phyloP scores from a whole-genome alignment of 2,113 vertebrate species.

The Lonchura striata region DNA sequence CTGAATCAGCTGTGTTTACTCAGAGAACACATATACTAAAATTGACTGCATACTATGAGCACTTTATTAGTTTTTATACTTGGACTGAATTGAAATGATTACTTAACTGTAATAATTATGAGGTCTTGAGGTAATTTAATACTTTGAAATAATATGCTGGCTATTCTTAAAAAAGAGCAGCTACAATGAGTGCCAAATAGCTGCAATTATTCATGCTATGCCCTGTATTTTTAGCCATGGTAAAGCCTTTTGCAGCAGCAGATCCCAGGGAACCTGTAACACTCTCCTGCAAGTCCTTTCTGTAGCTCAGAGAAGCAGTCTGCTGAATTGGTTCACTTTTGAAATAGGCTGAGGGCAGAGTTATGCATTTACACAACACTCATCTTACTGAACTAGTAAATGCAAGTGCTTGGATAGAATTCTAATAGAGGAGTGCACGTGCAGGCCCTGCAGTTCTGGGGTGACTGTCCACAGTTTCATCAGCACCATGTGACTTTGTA shows the following conservation, averaged over 20 bases:
- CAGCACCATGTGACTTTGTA: neutral
- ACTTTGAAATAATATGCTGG: conserved; percentile 22
- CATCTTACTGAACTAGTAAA: neutral
- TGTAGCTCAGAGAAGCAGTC: neutral
- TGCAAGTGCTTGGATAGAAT: neutral
- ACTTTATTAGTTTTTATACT: conserved; percentile 52
- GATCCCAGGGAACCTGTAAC: neutral
- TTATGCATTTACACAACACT: neutral
- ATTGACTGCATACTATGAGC: neutral
- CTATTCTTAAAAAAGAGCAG: conserved; percentile 41
- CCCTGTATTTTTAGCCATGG: neutral
- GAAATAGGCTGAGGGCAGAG: neutral
- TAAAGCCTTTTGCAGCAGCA: neutral
- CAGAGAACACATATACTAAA: conserved; percentile 30
- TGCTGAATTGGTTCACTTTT: neutral
- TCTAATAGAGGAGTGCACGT: neutral
- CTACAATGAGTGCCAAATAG: conserved; percentile 23
- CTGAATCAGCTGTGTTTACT: conserved; percentile 34
- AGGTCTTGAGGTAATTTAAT: conserved; percentile 41
- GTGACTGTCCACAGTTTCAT: neutral
- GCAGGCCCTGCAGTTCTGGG: neutral
- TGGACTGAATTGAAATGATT: conserved; percentile 45
- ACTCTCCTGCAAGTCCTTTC: neutral
- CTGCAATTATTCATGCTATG: neutral
- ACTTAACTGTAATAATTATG: conserved; percentile 42